Conservation (phyloP, 2,888 invertebrate species). For the Tanytarsus gracilentus region DNA sequence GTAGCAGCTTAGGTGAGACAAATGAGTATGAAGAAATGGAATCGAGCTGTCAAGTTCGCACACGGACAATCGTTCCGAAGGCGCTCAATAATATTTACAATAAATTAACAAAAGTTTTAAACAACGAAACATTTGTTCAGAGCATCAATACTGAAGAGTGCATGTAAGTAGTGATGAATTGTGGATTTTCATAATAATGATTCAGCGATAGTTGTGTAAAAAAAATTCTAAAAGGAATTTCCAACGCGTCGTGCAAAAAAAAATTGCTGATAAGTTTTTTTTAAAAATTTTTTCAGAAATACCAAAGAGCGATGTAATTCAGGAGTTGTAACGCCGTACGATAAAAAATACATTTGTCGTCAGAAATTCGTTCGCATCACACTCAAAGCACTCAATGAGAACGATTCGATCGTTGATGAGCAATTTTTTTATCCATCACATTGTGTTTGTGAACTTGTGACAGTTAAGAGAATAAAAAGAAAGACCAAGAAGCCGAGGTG, state of each 20-base stretch:
- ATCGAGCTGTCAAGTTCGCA: conserved; percentile 3
- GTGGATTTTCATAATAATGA: not conserved
- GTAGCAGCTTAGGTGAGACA: not conserved
- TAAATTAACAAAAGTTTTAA: conserved; percentile 14
- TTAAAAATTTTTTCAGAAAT: not conserved
- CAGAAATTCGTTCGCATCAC: conserved; percentile 10
- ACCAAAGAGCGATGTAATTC: conserved; percentile 1
- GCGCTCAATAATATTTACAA: conserved; percentile 25
- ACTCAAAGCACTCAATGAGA: conserved; percentile 11
- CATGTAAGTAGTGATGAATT: conserved; percentile 3
- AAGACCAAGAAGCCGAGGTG: not conserved
- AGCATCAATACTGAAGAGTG: conserved; percentile 14
- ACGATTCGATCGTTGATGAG: conserved; percentile 12
- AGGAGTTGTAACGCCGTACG: not conserved
- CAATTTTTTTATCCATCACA: conserved; percentile 18
- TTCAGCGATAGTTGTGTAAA: not conserved
- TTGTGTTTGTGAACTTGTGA: conserved; percentile 19
- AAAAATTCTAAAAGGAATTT: not conserved
- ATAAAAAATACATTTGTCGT: conserved; percentile 7
- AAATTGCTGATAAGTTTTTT: not conserved
- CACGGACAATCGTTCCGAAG: conserved; percentile 13
- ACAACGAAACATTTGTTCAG: conserved; percentile 9
- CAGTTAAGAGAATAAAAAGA: conserved; percentile 5
- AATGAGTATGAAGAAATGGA: conserved; percentile 20
- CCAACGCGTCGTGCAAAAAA: not conserved